Evolutionary conservation across 2,113 vertebrate genomes (phyloP), one percentile per base, ranked within the genome.

Genomic region (Tursiops truncatus): DNA sequence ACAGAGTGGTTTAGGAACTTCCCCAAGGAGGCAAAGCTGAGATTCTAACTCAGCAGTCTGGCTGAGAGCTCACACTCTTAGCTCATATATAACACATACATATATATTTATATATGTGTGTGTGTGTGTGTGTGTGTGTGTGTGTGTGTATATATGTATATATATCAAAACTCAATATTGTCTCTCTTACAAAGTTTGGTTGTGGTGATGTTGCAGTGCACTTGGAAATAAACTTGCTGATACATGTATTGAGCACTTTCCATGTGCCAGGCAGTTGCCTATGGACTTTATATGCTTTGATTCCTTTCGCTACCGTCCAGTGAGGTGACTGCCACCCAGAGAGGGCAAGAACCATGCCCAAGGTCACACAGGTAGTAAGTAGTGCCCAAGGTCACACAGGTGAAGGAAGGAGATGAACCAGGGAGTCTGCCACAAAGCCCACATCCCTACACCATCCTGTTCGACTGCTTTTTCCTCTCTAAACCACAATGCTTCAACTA

Each of bases 121-220:
- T 47, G 15, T 50, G 8, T 21, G 18, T 58, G 53, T 50, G 8
- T 21, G 18, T 58, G 53, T 56, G 20, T 58, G 2, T 20, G 2
- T 0, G 2, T 20, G 0, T 0, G 2, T 1, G 0, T 7, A 6
- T 33, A 13, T 20, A 7, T 0, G 8, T 20, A 62, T 62, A 2
- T 1, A 1, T 9, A 8, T n/a, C n/a, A 5, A 53, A 56, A 12
- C 5, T 9, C 20, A 8, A 2, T 2, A 6, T 1, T 1, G 4
- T 50, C n/a, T 53, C 21, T 21, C 0, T 58, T 33, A 12, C 10
- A 2, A 2, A 6, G 26, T 58, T 8, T 20, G 17, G 5, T 0
- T 23, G 8, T 21, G n/a, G 13, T 33, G 41, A 38, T 2, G 1
- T 8, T 6, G 56, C 44, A 21, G 4, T 21, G 17, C 0, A 1